Percentiles rank a stretch among this genome's conserved stretches.
These are phyloP conservation scores for Lepidurus packardi DNA, from an alignment of 1,140 invertebrate genomes.

Conservation along the genomic window DNA sequence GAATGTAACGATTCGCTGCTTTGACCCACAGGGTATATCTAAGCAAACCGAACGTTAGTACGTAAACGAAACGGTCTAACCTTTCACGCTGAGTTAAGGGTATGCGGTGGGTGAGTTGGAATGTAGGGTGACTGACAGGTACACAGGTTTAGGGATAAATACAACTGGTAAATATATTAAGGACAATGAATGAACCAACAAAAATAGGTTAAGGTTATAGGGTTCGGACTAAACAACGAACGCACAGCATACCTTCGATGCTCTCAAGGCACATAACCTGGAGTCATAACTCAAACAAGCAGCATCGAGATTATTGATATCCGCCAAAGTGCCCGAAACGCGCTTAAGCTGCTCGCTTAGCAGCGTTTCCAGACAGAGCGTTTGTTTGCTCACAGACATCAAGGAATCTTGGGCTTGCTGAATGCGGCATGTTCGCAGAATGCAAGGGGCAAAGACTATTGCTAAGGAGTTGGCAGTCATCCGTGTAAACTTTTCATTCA, in stretches of 20 bases:
- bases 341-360: conserved; percentile 70
- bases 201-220: neutral
- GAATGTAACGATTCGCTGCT: neutral
- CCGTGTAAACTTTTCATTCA: conserved; percentile 79
- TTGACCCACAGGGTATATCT: neutral
- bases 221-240: neutral
- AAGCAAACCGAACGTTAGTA: conserved; percentile 28
- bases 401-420: conserved; percentile 66
- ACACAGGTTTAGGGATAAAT: neutral
- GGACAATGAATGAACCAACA: neutral
- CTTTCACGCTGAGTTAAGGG: conserved; percentile 23
- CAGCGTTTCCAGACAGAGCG: conserved; percentile 80
- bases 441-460: conserved; percentile 91
- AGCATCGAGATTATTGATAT: conserved; percentile 80
- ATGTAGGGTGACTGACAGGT: neutral
- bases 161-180: conserved; percentile 4
- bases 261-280: conserved; percentile 63
- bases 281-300: conserved; percentile 69
- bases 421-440: conserved; percentile 75
- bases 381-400: conserved; percentile 65
- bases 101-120: neutral
- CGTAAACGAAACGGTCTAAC: neutral
- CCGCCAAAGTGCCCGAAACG: conserved; percentile 69
- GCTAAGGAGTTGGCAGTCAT: conserved; percentile 88
- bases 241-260: conserved; percentile 56